Evolutionary conservation across 1,140 invertebrate genomes (phyloP), one percentile per base, ranked within the genome.

Genomic region (Diachasma alloeum): DNA sequence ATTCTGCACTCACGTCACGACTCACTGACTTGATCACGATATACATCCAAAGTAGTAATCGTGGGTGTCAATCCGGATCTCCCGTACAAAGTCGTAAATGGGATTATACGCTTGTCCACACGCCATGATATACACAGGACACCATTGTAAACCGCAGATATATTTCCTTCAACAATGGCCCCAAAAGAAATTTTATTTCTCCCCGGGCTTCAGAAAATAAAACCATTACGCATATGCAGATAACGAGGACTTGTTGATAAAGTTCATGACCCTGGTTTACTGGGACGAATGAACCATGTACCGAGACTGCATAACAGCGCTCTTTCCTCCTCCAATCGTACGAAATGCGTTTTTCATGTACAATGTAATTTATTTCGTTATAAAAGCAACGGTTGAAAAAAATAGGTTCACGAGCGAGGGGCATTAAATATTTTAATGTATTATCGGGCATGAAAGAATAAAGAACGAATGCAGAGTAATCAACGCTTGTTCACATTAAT

Each of bases 51-150:
- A 63, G 59, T 59, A 59, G 53, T 63, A 39, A 39, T 37, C 31
- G 66, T 68, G 66, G 66, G 66, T 68, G 66, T 68, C 36, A 39
- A 68, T 68, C 66, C 66, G 66, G 66, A 68, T 68, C 66, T 68
- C 48, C 15, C 59, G 22, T 26, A 24, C 24, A 24, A 39, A 37
- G 9, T 68, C n/a, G 36, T 68, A 68, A 68, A 68, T 39, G n/a
- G 66, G 66, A 68, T 68, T 68, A 68, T 68, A 68, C 66, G 31
- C 36, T 37, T 36, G 66, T 68, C 26, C 26, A 68, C 66, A 63
- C 59, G 59, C 59, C 59, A 26, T 0, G 59, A 63, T 26, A 63
- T 15, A 63, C 13, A 8, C 48, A 53, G 24, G 4, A 63, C 4
- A 19, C 59, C 10, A 63, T 63, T 26, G 59, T 26, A 31, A 63